Percentiles rank a stretch among this genome's conserved stretches.
These are phyloP conservation scores for Falco novaeseelandiae DNA, from an alignment of 2,797 vertebrate species.

Conservation along the genomic window DNA sequence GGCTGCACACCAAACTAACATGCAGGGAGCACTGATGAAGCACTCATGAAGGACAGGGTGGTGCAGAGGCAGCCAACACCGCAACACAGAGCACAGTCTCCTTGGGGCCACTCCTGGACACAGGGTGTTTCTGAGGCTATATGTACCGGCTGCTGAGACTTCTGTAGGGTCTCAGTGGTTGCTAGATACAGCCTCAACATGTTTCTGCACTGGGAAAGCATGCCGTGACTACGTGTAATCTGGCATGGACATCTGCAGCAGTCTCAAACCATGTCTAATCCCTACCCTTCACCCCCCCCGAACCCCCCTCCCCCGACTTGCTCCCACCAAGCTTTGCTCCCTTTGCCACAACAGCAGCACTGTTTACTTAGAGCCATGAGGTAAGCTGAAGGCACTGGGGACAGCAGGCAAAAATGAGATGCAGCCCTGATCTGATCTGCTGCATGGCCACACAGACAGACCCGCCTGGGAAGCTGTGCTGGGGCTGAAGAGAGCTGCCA, in stretches of 20 bases:
- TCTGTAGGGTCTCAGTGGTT: neutral
- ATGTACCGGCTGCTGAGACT: fast-evolving
- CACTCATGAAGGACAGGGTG: neutral
- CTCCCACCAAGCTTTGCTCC: neutral
- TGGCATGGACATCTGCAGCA: neutral
- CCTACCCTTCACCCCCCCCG: too few relatives aligned
- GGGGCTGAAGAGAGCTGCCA: neutral
- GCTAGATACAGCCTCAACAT: neutral
- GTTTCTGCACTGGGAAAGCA: neutral
- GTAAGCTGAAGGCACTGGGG: fast-evolving
- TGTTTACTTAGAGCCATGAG: neutral
- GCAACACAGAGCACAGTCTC: fast-evolving
- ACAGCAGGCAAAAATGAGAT: neutral
- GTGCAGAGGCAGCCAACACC: fast-evolving
- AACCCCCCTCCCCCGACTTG: too few relatives aligned
- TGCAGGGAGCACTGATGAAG: neutral
- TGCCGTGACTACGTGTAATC: fast-evolving
- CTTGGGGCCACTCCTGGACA: neutral
- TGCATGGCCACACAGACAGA: neutral
- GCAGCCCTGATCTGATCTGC: neutral
- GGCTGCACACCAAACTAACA: neutral
- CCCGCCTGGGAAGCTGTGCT: neutral
- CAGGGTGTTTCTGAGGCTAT: neutral
- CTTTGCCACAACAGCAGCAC: neutral
- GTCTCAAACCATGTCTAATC: neutral